Conservation (phyloP, 2,888 invertebrate genomes). For the Caenorhabditis sulstoni region DNA sequence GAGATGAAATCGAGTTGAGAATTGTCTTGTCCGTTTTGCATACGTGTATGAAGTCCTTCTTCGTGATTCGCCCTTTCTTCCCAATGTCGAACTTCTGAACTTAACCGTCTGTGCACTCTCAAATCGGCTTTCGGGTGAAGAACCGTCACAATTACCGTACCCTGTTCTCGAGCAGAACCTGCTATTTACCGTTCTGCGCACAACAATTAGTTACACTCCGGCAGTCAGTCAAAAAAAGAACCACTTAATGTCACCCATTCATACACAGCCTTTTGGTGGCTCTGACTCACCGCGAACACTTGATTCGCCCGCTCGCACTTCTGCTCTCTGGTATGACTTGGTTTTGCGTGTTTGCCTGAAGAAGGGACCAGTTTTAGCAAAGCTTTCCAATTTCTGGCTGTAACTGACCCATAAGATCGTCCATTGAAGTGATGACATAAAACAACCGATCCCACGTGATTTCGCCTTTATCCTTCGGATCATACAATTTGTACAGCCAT, state of each 20-base stretch:
- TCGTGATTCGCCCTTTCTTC: conserved; percentile 71
- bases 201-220: neutral
- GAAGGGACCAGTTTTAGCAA: neutral
- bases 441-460: conserved; percentile 76
- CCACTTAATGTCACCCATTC: neutral
- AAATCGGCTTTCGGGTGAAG: neutral
- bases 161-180: neutral
- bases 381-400: neutral
- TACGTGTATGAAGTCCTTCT: conserved; percentile 72
- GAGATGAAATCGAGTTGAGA: conserved; percentile 70
- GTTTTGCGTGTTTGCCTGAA: conserved; percentile 69
- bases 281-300: conserved; percentile 67
- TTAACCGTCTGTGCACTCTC: neutral
- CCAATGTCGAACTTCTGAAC: conserved; percentile 75
- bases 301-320: conserved; percentile 64
- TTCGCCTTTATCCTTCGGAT: conserved; percentile 73
- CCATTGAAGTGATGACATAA: conserved; percentile 76
- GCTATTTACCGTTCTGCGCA: neutral
- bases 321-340: conserved; percentile 67
- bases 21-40: conserved; percentile 73
- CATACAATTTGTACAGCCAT: conserved; percentile 78
- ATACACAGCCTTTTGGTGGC: neutral
- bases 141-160: neutral
- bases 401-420: conserved; percentile 73
- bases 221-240: neutral